These are phyloP conservation scores for Perca flavescens DNA, from an alignment of 2,113 vertebrate species.

Conservation along the genomic window DNA sequence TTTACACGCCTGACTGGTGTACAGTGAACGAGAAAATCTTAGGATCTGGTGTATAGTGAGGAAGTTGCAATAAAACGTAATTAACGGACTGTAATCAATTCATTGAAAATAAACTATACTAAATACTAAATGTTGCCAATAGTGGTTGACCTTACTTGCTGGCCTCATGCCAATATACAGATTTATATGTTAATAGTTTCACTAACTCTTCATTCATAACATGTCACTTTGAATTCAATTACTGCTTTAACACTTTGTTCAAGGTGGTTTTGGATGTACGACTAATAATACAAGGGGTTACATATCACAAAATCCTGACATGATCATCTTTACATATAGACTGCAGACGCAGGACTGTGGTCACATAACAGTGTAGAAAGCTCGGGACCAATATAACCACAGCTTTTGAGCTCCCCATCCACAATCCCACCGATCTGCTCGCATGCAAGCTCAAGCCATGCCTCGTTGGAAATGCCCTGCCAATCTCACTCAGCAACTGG, in stretches of 20 bases:
- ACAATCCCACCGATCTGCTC: slow-evolving; percentile 63
- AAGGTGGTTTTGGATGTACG: background rate
- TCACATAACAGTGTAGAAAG: slow-evolving; percentile 59
- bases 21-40: slow-evolving; percentile 27
- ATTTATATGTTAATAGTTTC: background rate
- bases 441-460: slow-evolving; percentile 74
- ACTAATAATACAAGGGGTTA: slow-evolving; percentile 21
- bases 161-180: background rate
- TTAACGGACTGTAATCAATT: background rate
- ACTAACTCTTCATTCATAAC: slow-evolving; percentile 16
- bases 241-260: slow-evolving; percentile 7
- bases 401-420: slow-evolving; percentile 49
- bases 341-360: slow-evolving; percentile 28
- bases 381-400: slow-evolving; percentile 65
- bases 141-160: background rate
- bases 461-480: slow-evolving; percentile 50
- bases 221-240: background rate
- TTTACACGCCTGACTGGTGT: slow-evolving; percentile 55
- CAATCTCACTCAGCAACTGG: slow-evolving; percentile 48
- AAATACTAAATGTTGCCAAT: background rate
- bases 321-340: slow-evolving; percentile 47
- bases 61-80: background rate
- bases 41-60: slow-evolving; percentile 7
- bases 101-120: slow-evolving; percentile 9
- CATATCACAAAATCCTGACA: slow-evolving; percentile 30